These are phyloP conservation scores for Tachina grossa DNA, from an alignment of 2,888 invertebrate genomes.

Conservation along the genomic window DNA sequence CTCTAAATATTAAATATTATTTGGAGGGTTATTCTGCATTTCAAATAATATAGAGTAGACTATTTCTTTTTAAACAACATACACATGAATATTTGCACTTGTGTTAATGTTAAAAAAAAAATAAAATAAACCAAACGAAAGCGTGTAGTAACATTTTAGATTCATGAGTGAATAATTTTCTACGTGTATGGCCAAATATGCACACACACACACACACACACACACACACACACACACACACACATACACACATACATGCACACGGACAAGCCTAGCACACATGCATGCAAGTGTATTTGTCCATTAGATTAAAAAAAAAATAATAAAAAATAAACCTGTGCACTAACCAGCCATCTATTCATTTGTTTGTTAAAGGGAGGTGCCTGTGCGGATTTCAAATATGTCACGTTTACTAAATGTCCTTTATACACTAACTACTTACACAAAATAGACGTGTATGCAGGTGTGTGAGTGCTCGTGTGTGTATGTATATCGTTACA, in stretches of 20 bases:
- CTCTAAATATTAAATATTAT: constrained; percentile 84
- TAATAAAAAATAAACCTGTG: constrained; percentile 8
- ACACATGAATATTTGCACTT: constrained; percentile 2
- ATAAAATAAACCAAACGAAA: neutral
- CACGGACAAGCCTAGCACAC: neutral
- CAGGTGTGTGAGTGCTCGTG: neutral
- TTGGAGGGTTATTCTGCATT: constrained; percentile 79
- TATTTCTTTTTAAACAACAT: constrained; percentile 40
- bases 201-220: neutral
- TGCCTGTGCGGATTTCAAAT: constrained; percentile 61
- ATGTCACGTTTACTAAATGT: constrained; percentile 67
- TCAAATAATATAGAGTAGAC: constrained; percentile 59
- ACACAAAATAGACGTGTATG: neutral
- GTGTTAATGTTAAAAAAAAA: neutral
- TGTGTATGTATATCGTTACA: neutral
- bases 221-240: neutral
- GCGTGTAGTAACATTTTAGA: constrained; percentile 49
- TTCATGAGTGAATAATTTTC: constrained; percentile 60
- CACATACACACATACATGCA: neutral
- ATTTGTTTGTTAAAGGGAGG: constrained; percentile 59
- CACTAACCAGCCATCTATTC: constrained; percentile 66
- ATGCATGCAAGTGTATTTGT: constrained; percentile 23
- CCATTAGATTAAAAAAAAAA: constrained; percentile 58
- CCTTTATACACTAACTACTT: constrained; percentile 23
- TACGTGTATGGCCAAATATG: constrained; percentile 42